These are phyloP conservation scores for Aselliscus stoliczkanus DNA, from an alignment of 2,797 vertebrate genomes.

Conservation along the genomic window DNA sequence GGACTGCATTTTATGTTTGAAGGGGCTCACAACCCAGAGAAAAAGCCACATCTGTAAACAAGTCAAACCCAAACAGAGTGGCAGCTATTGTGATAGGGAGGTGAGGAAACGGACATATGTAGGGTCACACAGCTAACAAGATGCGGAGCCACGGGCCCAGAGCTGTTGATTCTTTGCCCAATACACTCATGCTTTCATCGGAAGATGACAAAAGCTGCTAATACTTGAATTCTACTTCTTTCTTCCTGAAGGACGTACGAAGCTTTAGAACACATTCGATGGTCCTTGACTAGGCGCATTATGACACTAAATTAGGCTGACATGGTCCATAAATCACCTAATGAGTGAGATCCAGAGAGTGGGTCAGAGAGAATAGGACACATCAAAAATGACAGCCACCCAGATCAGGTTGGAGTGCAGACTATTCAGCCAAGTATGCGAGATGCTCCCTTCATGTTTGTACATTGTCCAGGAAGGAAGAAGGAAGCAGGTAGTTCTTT, in stretches of 20 bases:
- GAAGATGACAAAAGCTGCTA: constrained; percentile 48
- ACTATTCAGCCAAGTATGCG: background rate
- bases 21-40: background rate
- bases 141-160: background rate
- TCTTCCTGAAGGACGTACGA: constrained; percentile 74
- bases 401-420: background rate
- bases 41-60: background rate
- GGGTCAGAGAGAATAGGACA: constrained; percentile 59
- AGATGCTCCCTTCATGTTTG: fast-evolving
- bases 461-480: background rate
- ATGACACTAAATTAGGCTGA: constrained; percentile 78
- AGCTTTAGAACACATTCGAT: constrained; percentile 74
- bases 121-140: background rate
- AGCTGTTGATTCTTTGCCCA: background rate
- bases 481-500: fast-evolving
- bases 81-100: background rate
- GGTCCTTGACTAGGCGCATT: constrained; percentile 79
- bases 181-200: background rate
- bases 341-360: constrained; percentile 77
- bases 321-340: constrained; percentile 79
- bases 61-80: background rate
- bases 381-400: background rate
- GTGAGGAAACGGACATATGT: background rate
- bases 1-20: background rate
- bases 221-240: constrained; percentile 65